Base-by-base conservation (phyloP, 2,888 invertebrate genomes). In the Leptopterna dolabrata region DNA sequence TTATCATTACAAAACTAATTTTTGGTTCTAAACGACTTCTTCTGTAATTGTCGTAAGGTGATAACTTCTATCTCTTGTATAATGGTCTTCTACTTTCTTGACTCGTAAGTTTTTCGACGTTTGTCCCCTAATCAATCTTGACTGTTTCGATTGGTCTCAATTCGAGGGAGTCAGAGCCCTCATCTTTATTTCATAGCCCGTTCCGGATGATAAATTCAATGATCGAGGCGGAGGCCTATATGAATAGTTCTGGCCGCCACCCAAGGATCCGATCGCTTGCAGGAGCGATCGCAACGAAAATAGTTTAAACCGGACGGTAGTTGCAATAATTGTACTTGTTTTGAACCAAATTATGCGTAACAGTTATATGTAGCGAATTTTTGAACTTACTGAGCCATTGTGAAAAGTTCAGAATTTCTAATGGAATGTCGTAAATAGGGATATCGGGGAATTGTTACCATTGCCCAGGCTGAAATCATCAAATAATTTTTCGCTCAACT, bases 221-320 rank as follows among this genome's bases (percentile, higher is more conserved):
- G 63, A 63, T 51, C 51, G n/a, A 19, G 51, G 51, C 51, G 51
- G 51, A 63, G 63, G 63, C 63, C 63, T 63, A 24, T 27, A 63
- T 63, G 63, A 63, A 63, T 63, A 63, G 63, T 63, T 63, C 19
- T 63, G 63, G 63, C 63, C 63, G 63, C 63, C 63, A 63, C 63
- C 63, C 63, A 63, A 63, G n/a, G 63, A 63, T 63, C 24, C 19
- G 63, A 63, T 63, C 63, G 16, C 16, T n/a, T 6, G 51, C 51
- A 4, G 36, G 36, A 36, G 36, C 1, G 51, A 51, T 51, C 14
- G 9, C 24, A 63, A 63, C 63, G 63, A 27, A 27, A 63, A 63
- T 63, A 63, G 63, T 63, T 63, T 9, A 27, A 24, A 19, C 19
- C 13, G 27, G 19, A 63, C 63, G 11, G 9, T 24, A 4, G 24